Conservation (phyloP, 1,140 invertebrate species). For the Pristionchus pacificus region DNA sequence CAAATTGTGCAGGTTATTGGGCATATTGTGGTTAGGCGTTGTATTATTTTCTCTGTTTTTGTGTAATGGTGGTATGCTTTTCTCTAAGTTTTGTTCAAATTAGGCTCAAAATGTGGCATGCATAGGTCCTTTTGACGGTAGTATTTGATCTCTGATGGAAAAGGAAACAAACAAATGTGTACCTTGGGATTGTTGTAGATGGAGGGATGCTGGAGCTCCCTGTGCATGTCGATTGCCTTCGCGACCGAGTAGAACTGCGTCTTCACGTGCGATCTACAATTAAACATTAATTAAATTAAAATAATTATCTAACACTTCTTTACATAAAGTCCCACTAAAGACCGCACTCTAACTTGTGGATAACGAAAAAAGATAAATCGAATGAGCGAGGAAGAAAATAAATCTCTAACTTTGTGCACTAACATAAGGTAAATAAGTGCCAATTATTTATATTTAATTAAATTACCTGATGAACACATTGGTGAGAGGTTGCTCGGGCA, state of each 20-base stretch:
- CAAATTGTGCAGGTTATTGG: no score
- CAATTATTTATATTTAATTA: background rate
- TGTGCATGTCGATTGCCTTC: slow-evolving; percentile 47
- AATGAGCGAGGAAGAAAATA: background rate
- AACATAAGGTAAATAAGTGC: background rate
- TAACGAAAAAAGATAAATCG: background rate
- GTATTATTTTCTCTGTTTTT: background rate
- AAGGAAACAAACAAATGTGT: no score
- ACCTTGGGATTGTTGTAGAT: slow-evolving; percentile 50
- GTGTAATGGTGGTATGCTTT: no score
- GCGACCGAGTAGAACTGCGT: slow-evolving; percentile 47
- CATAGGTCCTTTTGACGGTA: no score
- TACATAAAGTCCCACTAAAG: background rate
- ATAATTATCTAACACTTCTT: background rate
- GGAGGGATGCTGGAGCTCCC: slow-evolving; percentile 44
- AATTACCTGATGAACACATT: slow-evolving; percentile 42
- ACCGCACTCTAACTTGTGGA: background rate
- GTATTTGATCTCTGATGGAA: no score
- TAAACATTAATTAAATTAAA: background rate
- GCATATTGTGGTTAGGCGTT: no score
- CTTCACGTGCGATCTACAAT: slow-evolving; percentile 31
- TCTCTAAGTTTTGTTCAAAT: no score
- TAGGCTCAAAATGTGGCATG: no score
- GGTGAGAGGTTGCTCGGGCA: slow-evolving; percentile 34
- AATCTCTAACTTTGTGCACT: background rate